phyloP scores from a whole-genome alignment of 1,140 invertebrate genomes.

The Panulirus ornatus region DNA sequence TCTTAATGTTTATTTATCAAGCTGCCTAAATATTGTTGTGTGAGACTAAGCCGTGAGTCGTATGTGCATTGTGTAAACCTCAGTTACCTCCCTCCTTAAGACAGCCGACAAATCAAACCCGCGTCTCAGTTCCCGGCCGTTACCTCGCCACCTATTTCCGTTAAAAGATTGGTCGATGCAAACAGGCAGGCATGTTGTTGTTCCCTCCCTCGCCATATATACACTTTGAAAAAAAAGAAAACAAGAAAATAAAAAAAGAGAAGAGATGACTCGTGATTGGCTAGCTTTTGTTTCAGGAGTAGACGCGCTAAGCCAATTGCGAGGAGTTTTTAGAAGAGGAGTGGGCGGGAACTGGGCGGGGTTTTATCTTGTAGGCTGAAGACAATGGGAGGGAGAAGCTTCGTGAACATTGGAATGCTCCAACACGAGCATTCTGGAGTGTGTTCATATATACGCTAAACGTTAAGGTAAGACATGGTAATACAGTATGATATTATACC shows the following conservation, averaged over 20 bases:
- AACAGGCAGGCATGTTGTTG: background rate
- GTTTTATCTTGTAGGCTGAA: background rate
- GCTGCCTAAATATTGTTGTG: constrained; percentile 70
- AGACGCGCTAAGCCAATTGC: background rate
- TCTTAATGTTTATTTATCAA: constrained; percentile 54
- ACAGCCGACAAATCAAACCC: background rate
- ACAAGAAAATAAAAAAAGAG: no score
- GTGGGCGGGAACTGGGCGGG: background rate
- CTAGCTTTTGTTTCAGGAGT: background rate
- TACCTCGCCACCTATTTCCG: background rate
- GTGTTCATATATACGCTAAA: constrained; percentile 69
- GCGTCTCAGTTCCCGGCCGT: background rate
- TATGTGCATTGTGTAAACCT: constrained; percentile 68
- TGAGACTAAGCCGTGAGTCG: constrained; percentile 68
- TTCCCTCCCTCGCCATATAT: background rate
- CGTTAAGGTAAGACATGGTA: constrained; percentile 69
- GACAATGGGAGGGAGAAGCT: constrained; percentile 44
- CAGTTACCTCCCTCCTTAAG: constrained; percentile 9
- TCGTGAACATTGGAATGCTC: constrained; percentile 51
- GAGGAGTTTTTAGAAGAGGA: background rate
- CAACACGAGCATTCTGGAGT: constrained; percentile 35
- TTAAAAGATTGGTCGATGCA: background rate
- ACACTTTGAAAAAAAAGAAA: no score
- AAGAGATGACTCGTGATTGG: constrained; percentile 3
- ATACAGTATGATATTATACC: constrained; percentile 69